Percentiles rank a stretch among this genome's conserved stretches.
phyloP scores from a whole-genome alignment of 2,888 invertebrate genomes.

The Taphrorychus bicolor region DNA sequence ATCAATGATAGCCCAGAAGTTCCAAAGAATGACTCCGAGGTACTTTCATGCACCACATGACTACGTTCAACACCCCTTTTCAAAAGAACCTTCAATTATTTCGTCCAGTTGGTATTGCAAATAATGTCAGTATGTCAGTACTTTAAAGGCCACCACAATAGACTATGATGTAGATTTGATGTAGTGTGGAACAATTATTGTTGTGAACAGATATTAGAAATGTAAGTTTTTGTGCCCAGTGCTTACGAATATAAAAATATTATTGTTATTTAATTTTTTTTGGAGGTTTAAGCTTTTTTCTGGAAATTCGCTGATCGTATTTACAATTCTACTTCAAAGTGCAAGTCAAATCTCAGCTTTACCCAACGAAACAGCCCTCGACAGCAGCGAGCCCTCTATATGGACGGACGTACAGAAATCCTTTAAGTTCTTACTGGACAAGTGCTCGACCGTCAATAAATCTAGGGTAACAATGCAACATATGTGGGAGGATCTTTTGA shows the following conservation, averaged over 20 bases:
- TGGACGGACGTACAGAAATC: not conserved
- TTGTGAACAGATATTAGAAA: too few species aligned
- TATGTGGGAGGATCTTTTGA: not conserved
- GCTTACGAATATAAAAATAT: not conserved
- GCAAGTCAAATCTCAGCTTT: too few species aligned
- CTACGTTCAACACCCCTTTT: slow-evolving; percentile 32
- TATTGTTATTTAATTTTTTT: not conserved
- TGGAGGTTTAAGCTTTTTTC: not conserved
- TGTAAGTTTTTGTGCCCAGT: not conserved
- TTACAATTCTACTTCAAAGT: too few species aligned
- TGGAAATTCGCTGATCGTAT: not conserved
- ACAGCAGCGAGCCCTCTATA: not conserved
- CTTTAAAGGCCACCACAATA: too few species aligned
- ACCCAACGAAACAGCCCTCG: not conserved
- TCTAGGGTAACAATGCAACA: not conserved
- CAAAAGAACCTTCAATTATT: slow-evolving; percentile 28
- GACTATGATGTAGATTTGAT: too few species aligned
- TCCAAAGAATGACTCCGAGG: slow-evolving; percentile 43
- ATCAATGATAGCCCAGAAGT: slow-evolving; percentile 35
- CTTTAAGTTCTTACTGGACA: not conserved
- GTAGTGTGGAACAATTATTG: too few species aligned
- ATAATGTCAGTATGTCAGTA: slow-evolving; percentile 1
- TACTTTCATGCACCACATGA: slow-evolving; percentile 50
- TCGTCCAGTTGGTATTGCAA: not conserved
- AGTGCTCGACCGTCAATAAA: not conserved